phyloP scores from a whole-genome alignment of 2,113 vertebrate genomes.

The Eulacestoma nigropectus region DNA sequence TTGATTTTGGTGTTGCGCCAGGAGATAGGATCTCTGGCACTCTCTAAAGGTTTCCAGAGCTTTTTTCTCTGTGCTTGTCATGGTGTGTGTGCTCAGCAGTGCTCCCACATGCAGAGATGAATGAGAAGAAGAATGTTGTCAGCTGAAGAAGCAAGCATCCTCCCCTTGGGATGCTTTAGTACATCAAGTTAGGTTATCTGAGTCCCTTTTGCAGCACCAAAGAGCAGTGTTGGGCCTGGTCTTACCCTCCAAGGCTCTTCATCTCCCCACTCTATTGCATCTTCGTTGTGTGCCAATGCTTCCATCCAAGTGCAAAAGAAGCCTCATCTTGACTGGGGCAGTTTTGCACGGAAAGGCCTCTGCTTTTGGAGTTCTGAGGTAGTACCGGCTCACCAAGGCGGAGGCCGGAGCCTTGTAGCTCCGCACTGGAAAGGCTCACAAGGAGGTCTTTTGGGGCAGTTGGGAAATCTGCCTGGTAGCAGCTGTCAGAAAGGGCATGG shows the following conservation, averaged over 20 bases:
- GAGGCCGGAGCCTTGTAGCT: neutral
- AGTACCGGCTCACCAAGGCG: neutral
- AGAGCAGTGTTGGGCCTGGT: rapidly evolving
- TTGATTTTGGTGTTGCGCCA: neutral
- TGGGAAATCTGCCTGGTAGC: neutral
- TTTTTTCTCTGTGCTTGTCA: neutral
- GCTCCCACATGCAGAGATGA: neutral
- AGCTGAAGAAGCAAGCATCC: neutral
- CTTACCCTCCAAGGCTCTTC: neutral
- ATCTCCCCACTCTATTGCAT: neutral
- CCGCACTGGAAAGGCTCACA: rapidly evolving
- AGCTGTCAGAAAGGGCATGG: neutral
- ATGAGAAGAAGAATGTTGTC: neutral
- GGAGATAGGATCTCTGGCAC: neutral
- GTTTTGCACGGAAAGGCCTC: neutral
- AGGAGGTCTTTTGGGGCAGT: rapidly evolving
- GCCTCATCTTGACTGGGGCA: rapidly evolving
- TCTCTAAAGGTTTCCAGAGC: neutral
- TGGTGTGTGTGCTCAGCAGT: neutral
- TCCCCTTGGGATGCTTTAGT: neutral
- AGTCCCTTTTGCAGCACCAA: neutral
- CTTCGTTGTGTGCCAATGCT: rapidly evolving
- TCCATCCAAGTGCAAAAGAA: neutral
- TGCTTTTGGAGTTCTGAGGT: neutral
- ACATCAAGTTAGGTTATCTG: neutral